These are phyloP conservation scores for Cataglyphis cursor DNA, from an alignment of 2,888 invertebrate genomes.

Conservation along the genomic window DNA sequence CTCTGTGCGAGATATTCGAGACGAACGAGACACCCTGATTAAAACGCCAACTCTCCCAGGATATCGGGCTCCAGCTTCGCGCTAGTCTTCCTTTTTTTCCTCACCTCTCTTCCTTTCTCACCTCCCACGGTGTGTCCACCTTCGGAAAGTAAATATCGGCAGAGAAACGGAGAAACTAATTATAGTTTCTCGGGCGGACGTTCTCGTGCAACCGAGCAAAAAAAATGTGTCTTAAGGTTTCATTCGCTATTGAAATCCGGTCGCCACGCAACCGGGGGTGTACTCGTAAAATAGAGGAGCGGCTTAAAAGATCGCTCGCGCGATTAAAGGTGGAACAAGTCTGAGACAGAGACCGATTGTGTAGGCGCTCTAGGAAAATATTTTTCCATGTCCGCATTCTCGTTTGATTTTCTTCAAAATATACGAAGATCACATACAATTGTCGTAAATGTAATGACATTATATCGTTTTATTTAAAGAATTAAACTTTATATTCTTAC, in stretches of 20 bases:
- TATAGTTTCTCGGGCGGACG: constrained; percentile 63
- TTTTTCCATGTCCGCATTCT: constrained; percentile 19
- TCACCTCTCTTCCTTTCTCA: constrained; percentile 42
- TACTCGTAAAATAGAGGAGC: constrained; percentile 54
- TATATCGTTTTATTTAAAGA: constrained; percentile 10
- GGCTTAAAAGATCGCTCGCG: constrained; percentile 42
- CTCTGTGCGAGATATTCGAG: constrained; percentile 80
- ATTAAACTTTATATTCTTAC: constrained; percentile 8
- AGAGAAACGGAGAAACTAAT: constrained; percentile 68
- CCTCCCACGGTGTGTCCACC: constrained; percentile 66
- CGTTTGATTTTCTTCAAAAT: constrained; percentile 6
- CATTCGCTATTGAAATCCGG: constrained; percentile 35
- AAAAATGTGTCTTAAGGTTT: constrained; percentile 39
- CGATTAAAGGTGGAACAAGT: constrained; percentile 37
- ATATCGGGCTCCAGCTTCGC: constrained; percentile 72
- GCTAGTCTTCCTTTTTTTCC: constrained; percentile 64
- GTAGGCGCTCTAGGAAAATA: constrained; percentile 36
- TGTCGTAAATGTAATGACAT: neutral
- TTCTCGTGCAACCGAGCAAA: constrained; percentile 40
- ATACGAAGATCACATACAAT: neutral
- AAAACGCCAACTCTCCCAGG: constrained; percentile 77
- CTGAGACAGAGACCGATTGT: constrained; percentile 48
- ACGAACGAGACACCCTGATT: constrained; percentile 80
- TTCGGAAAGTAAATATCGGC: constrained; percentile 68
- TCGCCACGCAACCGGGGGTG: constrained; percentile 3